Evolutionary conservation across 2,797 vertebrate species (phyloP), one percentile per base, ranked within the genome.

Genomic region (Brotula barbata): DNA sequence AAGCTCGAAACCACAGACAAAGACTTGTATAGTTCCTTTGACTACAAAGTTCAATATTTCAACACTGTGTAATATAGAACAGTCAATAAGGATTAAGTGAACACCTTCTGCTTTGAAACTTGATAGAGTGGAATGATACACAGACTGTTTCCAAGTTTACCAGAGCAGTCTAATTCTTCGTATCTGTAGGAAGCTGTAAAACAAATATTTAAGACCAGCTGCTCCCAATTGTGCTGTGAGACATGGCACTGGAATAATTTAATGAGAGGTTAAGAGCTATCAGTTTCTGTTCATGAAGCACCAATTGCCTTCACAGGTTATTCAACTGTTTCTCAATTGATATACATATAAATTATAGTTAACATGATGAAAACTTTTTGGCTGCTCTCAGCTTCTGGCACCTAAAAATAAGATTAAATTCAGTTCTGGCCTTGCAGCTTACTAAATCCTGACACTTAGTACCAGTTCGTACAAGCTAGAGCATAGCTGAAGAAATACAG

Each of bases 141-240:
- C 54, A 68, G 50, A 65, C 63, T 28, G 64, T 43, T 47, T 52
- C 75, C 66, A 59, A 75, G 54, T 31, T 59, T 50, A 43, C 57
- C 44, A 69, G 34, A 64, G 45, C 36, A 36, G 71, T 51, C 39
- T 1, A 61, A 73, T 46, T 68, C 58, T 71, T 84, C 77, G 45
- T 37, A 82, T 41, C 41, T 57, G 67, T 64, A 64, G 64, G 64
- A 54, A 56, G 57, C 60, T 58, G 53, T 54, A 77, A 42, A 55
- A 61, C 64, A 81, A 85, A 67, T 74, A 81, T 79, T 62, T 64
- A 51, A 53, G 52, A 10, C 65, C 85, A 85, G 78, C 77, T 90
- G 83, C 72, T 84, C 52, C 20, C 75, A 83, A 84, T 78, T 84
- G 67, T 52, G 53, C 66, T 33, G 46, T 42, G 59, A 75, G 50